Conservation (phyloP, 2,113 vertebrate species). For the Ceyx melanurus region DNA sequence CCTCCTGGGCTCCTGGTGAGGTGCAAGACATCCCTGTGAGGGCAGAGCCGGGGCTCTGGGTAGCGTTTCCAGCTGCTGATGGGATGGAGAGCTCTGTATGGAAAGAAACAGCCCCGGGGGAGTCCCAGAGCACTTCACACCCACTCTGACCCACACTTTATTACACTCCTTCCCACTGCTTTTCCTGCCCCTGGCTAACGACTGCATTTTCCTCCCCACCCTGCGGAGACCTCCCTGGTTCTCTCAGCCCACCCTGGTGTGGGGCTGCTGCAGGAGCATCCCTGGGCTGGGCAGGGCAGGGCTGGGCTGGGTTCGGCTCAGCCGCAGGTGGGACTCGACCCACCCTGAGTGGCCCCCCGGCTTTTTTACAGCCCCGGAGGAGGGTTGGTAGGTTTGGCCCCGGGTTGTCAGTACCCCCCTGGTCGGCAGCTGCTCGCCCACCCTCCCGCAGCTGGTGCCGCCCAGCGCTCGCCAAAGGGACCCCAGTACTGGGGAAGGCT, state of each 20-base stretch:
- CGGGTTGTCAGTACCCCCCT: accelerated
- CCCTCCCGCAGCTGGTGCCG: neutral
- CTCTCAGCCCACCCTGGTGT: accelerated
- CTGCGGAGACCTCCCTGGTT: neutral
- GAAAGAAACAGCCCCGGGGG: neutral
- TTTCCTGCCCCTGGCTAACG: accelerated
- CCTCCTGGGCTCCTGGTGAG: neutral
- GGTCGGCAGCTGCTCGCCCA: accelerated
- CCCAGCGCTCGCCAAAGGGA: neutral
- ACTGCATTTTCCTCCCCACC: too few relatives aligned
- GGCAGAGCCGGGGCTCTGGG: neutral
- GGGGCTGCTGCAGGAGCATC: neutral
- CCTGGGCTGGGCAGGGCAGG: too few relatives aligned
- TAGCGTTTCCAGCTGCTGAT: neutral
- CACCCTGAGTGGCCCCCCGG: too few relatives aligned
- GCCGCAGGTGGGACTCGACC: neutral
- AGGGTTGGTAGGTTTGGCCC: accelerated
- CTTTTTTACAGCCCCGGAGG: too few relatives aligned
- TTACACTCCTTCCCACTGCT: neutral
- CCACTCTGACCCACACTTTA: too few relatives aligned
- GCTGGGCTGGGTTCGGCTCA: neutral
- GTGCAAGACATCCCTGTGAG: accelerated
- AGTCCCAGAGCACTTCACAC: neutral
- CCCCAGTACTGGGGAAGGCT: neutral
- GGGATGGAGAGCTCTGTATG: accelerated